phyloP scores from a whole-genome alignment of 1,140 invertebrate species.

The Latrodectus geometricus region DNA sequence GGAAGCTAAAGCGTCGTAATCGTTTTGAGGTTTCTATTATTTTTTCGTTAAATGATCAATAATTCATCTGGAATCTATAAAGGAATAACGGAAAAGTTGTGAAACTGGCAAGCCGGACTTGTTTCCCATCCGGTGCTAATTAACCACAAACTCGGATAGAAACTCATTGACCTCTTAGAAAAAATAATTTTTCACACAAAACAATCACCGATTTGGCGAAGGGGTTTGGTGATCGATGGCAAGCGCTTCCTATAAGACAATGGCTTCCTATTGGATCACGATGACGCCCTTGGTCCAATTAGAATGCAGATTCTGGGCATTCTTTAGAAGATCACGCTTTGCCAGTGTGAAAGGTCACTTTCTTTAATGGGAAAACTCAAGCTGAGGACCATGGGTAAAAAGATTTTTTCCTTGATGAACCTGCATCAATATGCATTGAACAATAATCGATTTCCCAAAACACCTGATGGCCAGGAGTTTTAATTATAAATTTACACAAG shows the following conservation, averaged over 20 bases:
- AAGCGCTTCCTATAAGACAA: conserved; percentile 20
- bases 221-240: conserved; percentile 52
- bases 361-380: not conserved
- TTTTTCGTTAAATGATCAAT: too few relatives aligned
- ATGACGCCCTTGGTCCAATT: conserved; percentile 45
- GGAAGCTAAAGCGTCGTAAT: too few relatives aligned
- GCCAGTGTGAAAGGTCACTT: conserved; percentile 30
- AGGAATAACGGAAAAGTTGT: too few relatives aligned
- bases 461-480: not conserved
- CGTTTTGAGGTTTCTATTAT: too few relatives aligned
- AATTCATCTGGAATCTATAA: too few relatives aligned
- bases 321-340: conserved; percentile 6
- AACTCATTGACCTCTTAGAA: too few relatives aligned
- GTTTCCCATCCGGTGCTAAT: too few relatives aligned
- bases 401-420: not conserved
- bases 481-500: not conserved
- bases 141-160: too few relatives aligned
- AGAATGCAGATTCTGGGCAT: conserved; percentile 24
- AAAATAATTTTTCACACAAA: not conserved
- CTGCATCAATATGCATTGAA: conserved; percentile 5
- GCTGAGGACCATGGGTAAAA: not conserved
- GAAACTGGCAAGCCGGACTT: too few relatives aligned
- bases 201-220: not conserved
- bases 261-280: conserved; percentile 33
- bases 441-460: not conserved